Base-by-base conservation (phyloP, 2,797 vertebrate species). In the Acipenser oxyrinchus region DNA sequence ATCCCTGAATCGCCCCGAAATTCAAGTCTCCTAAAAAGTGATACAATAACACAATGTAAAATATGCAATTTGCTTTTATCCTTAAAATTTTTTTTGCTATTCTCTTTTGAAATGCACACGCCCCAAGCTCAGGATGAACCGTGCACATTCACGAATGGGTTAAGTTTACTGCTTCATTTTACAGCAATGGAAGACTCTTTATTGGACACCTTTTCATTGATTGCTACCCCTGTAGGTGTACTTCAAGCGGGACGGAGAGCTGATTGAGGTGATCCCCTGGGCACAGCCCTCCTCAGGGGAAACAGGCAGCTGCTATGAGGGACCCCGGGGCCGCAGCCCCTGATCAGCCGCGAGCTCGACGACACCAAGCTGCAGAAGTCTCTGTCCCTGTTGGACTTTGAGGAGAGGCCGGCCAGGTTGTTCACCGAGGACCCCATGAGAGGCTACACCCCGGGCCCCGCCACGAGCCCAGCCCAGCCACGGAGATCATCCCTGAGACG, bases 231-330 rank as follows among this genome's bases (percentile, higher is more conserved):
- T 64, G 0, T 78, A 97, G 95, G 95, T 98, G n/a, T 93, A 94
- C 76, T 97, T 98, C 77, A 97, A 95, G 72, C 78, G 95, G 11
- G 95, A 95, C 0, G 94, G 95, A 0, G 94, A 97, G 10, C 80
- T 89, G 6, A 93, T 97, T 0, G 90, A 96, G 6, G 92, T 90
- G 4, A 84, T 93, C 3, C 83, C n/a, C 0, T 80, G 90, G 18
- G 65, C 71, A 0, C 88, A 90, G 73, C 77, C 82, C 0, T 85
- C 78, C 0, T 76, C 69, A 10, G 80, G 71, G 76, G 48, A 66
- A 81, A 0, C 72, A 77, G 68, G 59, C 71, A 0, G 79, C 78
- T 11, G 76, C 70, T 60, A 69, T 73, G 66, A 75, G 13, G 75
- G 83, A 61, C 48, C 82, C 64, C 71, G 72, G 80, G 73, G 23